These are phyloP conservation scores for Graphium colonna DNA, from an alignment of 2,888 invertebrate genomes.

Conservation along the genomic window DNA sequence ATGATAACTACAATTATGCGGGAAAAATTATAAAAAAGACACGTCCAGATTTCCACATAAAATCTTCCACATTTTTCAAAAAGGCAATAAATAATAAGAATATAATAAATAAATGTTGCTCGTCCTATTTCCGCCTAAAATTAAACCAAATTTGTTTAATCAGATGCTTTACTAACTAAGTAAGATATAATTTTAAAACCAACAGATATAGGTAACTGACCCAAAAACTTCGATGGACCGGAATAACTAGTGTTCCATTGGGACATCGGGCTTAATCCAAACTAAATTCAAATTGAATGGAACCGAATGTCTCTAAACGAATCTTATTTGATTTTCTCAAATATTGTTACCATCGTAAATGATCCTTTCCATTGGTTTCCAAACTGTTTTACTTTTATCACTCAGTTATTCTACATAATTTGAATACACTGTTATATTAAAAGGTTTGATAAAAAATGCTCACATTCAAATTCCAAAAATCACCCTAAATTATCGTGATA, in stretches of 20 bases:
- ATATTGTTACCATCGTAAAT: conserved; percentile 19
- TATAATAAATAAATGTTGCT: not conserved
- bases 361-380: not conserved
- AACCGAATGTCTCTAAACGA: conserved; percentile 21
- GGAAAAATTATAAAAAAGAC: no score
- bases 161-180: conserved; percentile 4
- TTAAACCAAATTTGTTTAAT: no score
- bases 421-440: no score
- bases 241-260: conserved; percentile 23
- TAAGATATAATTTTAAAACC: conserved; percentile 17
- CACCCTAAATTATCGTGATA: no score
- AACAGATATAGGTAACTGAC: conserved; percentile 1
- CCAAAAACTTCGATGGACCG: conserved; percentile 22
- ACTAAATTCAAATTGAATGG: conserved; percentile 23
- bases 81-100: not conserved
- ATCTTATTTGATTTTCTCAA: conserved; percentile 17
- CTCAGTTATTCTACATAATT: no score
- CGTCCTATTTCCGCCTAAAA: no score
- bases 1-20: no score
- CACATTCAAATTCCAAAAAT: no score
- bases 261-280: conserved; percentile 38
- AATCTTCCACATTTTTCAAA: no score
- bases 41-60: no score
- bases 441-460: no score
- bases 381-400: no score